Evolutionary conservation across 2,113 vertebrate species (phyloP), one percentile per base, ranked within the genome.

Genomic region (Henicopernis longicauda): DNA sequence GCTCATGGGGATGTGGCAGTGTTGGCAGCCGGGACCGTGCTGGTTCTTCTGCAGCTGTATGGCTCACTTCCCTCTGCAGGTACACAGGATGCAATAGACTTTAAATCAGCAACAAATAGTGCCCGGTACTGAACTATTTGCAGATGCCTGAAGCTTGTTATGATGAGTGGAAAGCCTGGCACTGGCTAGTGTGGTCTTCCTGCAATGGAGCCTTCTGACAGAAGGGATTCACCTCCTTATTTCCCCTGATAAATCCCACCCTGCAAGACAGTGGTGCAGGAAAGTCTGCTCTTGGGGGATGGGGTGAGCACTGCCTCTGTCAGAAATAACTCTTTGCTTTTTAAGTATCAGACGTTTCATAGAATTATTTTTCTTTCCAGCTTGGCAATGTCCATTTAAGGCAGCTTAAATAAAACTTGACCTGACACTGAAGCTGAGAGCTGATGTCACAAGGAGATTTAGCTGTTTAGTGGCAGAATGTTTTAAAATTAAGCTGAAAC

Each of bases 281-380:
- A 45, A 4, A 78, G 29, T 29, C 44, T 69, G 31, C 45, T 72
- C 26, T 25, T 57, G 54, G 40, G 44, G 34, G 26, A 27, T 13
- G 3, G 61, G 25, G 40, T 76, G 34, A 91, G 47, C 38, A 71
- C 20, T 44, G 21, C n/a, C 67, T 81, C 50, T 66, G 73, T 76
- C 69, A 84, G 67, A 88, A 95, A 93, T 59, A 93, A 69, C 72
- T 82, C 66, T 80, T 67, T 93, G 82, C n/a, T 91, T 91, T 94
- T 89, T 69, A 93, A 94, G 82, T 87, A 96, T 93, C 87, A 71
- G 34, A 77, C 85, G 14, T 69, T 94, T 91, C 66, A 57, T 23
- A 84, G 31, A 93, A 89, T 90, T 96, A 71, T 89, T 95, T 93
- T 97, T 96, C 85, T 94, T 96, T 95, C 92, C 79, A 83, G 47